phyloP scores from a whole-genome alignment of 1,140 invertebrate genomes.

The Hyles euphorbiae region DNA sequence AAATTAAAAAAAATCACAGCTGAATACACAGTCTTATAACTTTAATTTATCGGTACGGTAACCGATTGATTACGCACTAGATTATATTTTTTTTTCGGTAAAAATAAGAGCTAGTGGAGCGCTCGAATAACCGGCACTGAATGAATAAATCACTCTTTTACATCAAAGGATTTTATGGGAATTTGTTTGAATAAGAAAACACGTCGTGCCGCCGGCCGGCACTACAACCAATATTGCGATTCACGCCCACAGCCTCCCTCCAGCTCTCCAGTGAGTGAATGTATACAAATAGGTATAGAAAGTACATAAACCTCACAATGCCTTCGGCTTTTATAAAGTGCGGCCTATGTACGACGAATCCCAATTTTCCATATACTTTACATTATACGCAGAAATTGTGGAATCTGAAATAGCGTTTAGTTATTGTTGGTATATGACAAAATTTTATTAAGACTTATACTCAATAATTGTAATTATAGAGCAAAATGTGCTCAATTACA shows the following conservation, averaged over 20 bases:
- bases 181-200: slow-evolving; percentile 41
- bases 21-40: slow-evolving; percentile 24
- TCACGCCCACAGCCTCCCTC: slow-evolving; percentile 62
- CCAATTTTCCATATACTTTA: slow-evolving; percentile 17
- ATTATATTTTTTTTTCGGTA: slow-evolving; percentile 16
- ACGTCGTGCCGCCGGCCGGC: slow-evolving; percentile 47
- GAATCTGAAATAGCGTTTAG: too few relatives aligned
- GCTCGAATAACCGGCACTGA: slow-evolving; percentile 33
- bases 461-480: too few relatives aligned
- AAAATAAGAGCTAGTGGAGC: slow-evolving; percentile 15
- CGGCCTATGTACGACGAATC: slow-evolving; percentile 38
- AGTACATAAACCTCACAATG: slow-evolving; percentile 31
- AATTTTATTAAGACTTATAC: too few relatives aligned
- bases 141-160: slow-evolving; percentile 49
- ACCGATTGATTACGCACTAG: slow-evolving; percentile 25
- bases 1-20: slow-evolving; percentile 39
- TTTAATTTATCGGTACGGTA: slow-evolving; percentile 31
- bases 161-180: slow-evolving; percentile 47
- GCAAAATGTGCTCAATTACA: too few relatives aligned
- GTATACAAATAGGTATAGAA: slow-evolving; percentile 43
- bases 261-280: slow-evolving; percentile 45
- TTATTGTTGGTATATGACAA: not conserved
- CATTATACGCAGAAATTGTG: slow-evolving; percentile 13
- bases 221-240: slow-evolving; percentile 43
- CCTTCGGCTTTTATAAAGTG: slow-evolving; percentile 32